Evolutionary conservation across 2,797 vertebrate genomes (phyloP).

Genomic region (Gobionotothen gibberifrons): DNA sequence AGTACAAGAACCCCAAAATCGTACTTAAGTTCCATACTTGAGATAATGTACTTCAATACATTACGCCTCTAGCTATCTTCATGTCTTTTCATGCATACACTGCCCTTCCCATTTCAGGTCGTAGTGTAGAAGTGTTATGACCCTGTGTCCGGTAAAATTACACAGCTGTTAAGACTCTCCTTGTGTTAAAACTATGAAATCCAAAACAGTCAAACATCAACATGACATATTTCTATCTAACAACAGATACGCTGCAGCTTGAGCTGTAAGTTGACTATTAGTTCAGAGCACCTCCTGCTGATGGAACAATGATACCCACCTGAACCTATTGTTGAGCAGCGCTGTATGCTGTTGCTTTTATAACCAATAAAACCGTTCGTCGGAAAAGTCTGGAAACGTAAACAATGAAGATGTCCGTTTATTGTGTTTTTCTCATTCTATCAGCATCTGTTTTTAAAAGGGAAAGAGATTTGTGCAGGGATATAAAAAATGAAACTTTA

Average conservation of each 20-base stretch:
- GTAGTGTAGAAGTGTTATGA: neutral
- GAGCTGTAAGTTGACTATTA: neutral
- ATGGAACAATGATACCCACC: slow-evolving; percentile 56
- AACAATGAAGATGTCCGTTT: slow-evolving; percentile 65
- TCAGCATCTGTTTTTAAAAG: slow-evolving; percentile 74
- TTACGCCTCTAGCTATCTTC: neutral
- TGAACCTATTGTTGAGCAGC: slow-evolving; percentile 51
- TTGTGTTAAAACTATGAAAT: slow-evolving; percentile 1
- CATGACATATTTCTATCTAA: neutral
- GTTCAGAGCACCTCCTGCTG: slow-evolving; percentile 44
- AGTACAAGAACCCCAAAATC: neutral
- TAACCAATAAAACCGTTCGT: slow-evolving; percentile 62
- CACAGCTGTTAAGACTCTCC: neutral
- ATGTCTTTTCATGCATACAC: neutral
- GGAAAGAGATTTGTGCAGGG: slow-evolving; percentile 55
- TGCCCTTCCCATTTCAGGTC: accelerated
- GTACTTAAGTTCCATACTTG: too few species aligned
- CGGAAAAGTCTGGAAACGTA: slow-evolving; percentile 60
- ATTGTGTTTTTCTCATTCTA: slow-evolving; percentile 65
- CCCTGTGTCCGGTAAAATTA: neutral
- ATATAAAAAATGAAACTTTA: slow-evolving; percentile 60
- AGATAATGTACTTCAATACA: too few species aligned
- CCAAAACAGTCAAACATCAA: neutral
- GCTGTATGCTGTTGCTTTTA: slow-evolving; percentile 51
- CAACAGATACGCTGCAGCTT: neutral